Base-by-base conservation (phyloP, 2,113 vertebrate genomes). In the Eurypyga helias region DNA sequence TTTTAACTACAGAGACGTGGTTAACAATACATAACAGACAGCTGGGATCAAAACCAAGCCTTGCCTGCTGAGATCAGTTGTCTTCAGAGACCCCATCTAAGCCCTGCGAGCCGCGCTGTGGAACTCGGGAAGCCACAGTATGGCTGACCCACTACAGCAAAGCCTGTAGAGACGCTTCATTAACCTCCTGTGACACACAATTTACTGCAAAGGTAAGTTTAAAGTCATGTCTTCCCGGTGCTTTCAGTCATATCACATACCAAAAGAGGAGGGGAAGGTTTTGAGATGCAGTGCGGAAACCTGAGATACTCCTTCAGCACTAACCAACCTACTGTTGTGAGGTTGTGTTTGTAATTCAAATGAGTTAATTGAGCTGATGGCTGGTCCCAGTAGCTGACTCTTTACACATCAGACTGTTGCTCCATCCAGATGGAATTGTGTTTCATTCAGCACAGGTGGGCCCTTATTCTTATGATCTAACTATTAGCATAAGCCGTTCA, bases 401-500 rank as follows among this genome's bases (percentile, higher is more conserved):
- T 84, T 72, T 72, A 93, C 15, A 19, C 13, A 91, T 65, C 83
- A 95, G 87, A 71, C 65, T 69, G 61, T 75, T 92, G 93, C 81
- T 89, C 73, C 52, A 65, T 90, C 87, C 96, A 95, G 92, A 93
- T 89, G 94, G 83, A 85, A 95, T 87, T 93, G 65, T 92, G 84
- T 94, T 96, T 96, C 89, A 85, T 77, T 91, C 83, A 91, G 92
- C 95, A 96, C 96, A 97, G 91, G 94, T 97, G 87, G 83, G 87
- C 89, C 95, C 91, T 96, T 95, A 96, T 86, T 96, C 92, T 93
- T 86, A 92, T 89, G 80, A 95, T 87, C 55, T 95, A 93, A 92
- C 89, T 92, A 95, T 95, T 96, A 97, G 91, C 91, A 97, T 97
- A 96, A 97, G 93, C 86, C 31, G 31, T 78, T 97, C 90, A 96